Percentiles rank a stretch among this genome's conserved stretches.
phyloP scores from a whole-genome alignment of 2,888 invertebrate genomes.

The Lathronympha strigana region DNA sequence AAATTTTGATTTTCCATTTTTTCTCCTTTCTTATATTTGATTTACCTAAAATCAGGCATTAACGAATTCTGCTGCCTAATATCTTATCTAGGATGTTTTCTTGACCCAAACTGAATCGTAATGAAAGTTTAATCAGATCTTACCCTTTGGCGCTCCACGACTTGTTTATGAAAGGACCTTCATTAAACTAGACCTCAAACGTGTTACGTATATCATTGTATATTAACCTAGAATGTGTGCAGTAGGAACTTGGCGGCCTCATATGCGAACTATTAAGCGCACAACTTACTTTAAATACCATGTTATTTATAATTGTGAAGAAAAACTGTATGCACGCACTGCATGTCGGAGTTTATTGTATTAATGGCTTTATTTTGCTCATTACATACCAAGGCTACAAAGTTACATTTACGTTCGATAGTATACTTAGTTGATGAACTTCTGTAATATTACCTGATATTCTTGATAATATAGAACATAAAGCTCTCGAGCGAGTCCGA shows the following conservation, averaged over 20 bases:
- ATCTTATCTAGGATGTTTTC: background rate
- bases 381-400: too few species aligned
- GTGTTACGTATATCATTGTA: background rate
- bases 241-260: slow-evolving; percentile 28
- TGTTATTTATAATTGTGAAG: slow-evolving; percentile 6
- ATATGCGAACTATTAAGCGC: slow-evolving; percentile 20
- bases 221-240: slow-evolving; percentile 32
- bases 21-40: too few species aligned
- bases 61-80: too few species aligned
- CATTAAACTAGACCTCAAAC: background rate
- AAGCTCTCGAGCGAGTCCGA: too few species aligned
- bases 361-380: slow-evolving; percentile 23
- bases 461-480: too few species aligned
- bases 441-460: too few species aligned
- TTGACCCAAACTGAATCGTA: background rate
- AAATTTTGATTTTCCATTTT: too few species aligned
- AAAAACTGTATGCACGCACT: slow-evolving; percentile 7
- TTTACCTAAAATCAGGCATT: too few species aligned
- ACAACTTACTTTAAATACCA: slow-evolving; percentile 22
- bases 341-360: background rate
- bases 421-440: too few species aligned
- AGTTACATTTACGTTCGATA: too few species aligned
- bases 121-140: background rate
- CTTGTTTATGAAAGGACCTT: background rate
- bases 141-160: background rate